Conservation (phyloP, 92 coral and sea anemone genomes). For the Palythoa caribaeorum region DNA sequence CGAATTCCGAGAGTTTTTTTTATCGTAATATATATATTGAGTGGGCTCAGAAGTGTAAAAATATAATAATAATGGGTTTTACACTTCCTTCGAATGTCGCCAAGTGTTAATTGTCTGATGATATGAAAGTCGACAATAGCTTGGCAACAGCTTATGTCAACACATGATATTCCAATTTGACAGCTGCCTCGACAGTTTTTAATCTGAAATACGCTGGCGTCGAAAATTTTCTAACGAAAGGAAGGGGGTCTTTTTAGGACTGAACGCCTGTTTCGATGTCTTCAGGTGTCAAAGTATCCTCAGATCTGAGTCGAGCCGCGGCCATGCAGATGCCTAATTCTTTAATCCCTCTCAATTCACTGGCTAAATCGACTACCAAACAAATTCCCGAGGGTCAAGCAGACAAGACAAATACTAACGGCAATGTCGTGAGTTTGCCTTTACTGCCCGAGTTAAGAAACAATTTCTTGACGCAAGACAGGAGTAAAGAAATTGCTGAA, state of each 20-base stretch:
- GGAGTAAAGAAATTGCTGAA: background rate
- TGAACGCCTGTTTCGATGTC: background rate
- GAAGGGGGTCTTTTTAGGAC: background rate
- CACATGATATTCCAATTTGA: background rate
- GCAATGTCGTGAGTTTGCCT: slow-evolving; percentile 18
- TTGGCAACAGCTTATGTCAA: background rate
- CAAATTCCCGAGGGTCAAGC: slow-evolving; percentile 32
- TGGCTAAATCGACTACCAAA: slow-evolving; percentile 22
- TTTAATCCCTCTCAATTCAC: slow-evolving; percentile 31
- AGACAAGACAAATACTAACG: slow-evolving; percentile 8
- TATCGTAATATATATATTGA: background rate
- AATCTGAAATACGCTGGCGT: background rate
- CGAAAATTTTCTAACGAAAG: background rate
- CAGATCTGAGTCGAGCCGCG: background rate
- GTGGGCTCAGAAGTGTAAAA: background rate
- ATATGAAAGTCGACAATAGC: background rate
- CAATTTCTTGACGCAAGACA: slow-evolving; percentile 6
- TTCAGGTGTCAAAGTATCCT: background rate
- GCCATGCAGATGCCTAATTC: slow-evolving; percentile 32
- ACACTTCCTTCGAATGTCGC: background rate
- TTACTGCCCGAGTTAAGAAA: slow-evolving; percentile 2
- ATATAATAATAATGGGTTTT: background rate
- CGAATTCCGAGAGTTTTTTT: too few species aligned
- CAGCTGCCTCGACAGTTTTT: background rate
- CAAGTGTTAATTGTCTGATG: background rate